These are phyloP conservation scores for Parascotia fuliginaria DNA, from an alignment of 2,888 invertebrate species.

Conservation along the genomic window DNA sequence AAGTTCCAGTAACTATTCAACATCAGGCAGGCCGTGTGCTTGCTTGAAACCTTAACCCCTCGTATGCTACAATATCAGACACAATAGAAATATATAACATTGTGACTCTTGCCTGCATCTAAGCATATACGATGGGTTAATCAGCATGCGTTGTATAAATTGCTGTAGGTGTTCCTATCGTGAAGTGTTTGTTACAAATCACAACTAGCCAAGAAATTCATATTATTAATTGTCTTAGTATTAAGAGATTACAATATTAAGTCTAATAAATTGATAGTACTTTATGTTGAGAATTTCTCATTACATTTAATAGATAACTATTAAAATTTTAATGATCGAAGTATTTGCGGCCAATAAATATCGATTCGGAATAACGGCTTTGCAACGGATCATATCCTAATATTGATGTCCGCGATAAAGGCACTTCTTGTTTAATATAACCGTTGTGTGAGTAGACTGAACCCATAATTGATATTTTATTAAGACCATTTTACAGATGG, in stretches of 20 bases:
- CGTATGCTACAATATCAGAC: too few relatives aligned
- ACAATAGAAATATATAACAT: too few relatives aligned
- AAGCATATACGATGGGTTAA: too few relatives aligned
- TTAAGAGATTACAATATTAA: background rate
- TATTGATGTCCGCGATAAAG: constrained; percentile 70
- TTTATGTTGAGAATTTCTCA: constrained; percentile 10
- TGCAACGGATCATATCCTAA: constrained; percentile 54
- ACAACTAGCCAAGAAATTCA: background rate
- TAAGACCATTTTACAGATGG: constrained; percentile 30
- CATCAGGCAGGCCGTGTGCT: too few relatives aligned
- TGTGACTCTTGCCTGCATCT: too few relatives aligned
- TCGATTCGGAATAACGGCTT: constrained; percentile 47
- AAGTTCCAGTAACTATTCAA: too few relatives aligned
- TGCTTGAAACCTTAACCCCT: too few relatives aligned
- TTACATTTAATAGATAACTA: constrained; percentile 27
- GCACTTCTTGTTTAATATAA: constrained; percentile 70
- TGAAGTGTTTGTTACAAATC: too few relatives aligned
- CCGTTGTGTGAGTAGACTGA: constrained; percentile 63
- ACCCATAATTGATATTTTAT: constrained; percentile 37
- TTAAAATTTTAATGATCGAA: constrained; percentile 31
- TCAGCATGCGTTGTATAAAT: too few relatives aligned
- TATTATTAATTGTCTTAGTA: background rate
- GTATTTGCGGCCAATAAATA: constrained; percentile 58
- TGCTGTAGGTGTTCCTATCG: too few relatives aligned
- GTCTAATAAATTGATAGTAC: constrained; percentile 6